Base-by-base conservation (phyloP, 2,797 vertebrate species). In the Notoglanidium macrostoma region DNA sequence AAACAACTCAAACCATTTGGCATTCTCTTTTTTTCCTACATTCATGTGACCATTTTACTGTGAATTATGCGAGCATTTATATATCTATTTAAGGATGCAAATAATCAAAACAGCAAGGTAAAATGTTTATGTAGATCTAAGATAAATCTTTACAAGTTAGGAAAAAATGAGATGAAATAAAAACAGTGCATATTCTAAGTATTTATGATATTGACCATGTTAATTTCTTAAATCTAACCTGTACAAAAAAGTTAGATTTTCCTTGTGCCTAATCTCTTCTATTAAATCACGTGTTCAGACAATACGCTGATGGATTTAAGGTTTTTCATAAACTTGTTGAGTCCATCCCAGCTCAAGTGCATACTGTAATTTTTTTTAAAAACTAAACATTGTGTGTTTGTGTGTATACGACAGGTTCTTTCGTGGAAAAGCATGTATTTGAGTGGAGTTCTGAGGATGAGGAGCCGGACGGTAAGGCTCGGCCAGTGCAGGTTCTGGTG, bases 391-490 rank as follows among this genome's bases (percentile, higher is more conserved):
- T 49, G 29, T 35, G 29, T 86, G 74, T 85, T 51, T 86, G 35
- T 73, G 9, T 67, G 29, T 77, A 10, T 54, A 29, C 51, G 1
- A 59, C 94, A 98, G 98, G 98, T 84, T 97, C 97, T 70, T 98
- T 99, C 93, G 94, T 96, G 49, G 98, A 99, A 90, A 98, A 97
- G 91, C 91, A 94, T 19, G 92, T 94, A 19, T 98, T 97, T 0
- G 97, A 98, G 88, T 99, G 98, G 98, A 98, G 98, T 93, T 98
- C 97, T 0, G 98, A 99, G 94, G 98, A 99, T 84, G 98, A 99
- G 88, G 97, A 99, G 44, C 94, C 96, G 0, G 97, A 97, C 29
- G 96, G 96, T 88, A 96, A 97, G 79, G 98, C 98, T 7, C 96
- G 96, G 19, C 98, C 98, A 0, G 93, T 99, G 67, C 98, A 99